Evolutionary conservation across 2,888 invertebrate species (phyloP).

Genomic region (Phengaris arion): DNA sequence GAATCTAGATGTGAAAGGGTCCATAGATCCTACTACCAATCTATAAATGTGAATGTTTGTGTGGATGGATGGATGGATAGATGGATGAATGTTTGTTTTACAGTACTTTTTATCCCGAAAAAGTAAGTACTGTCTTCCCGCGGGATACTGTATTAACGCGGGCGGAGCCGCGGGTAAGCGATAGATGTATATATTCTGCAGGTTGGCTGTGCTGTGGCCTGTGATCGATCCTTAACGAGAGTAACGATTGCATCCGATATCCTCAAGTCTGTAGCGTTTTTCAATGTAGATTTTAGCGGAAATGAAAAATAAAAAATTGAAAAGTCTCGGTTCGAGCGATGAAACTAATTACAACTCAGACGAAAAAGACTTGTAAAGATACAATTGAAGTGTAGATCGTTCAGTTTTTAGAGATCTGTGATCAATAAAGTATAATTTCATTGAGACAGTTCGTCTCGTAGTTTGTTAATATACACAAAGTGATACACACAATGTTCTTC

Average conservation of each 20-base stretch:
- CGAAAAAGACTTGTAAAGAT: slow-evolving; percentile 10
- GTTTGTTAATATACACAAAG: too few species aligned
- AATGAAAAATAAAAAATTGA: slow-evolving; percentile 1
- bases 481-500: too few species aligned
- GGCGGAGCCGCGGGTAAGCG: too few species aligned
- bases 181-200: not conserved
- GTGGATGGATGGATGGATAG: too few species aligned
- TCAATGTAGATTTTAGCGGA: slow-evolving; percentile 1
- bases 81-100: too few species aligned
- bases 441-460: not conserved
- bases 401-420: not conserved
- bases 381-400: not conserved
- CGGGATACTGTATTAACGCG: too few species aligned
- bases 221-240: not conserved
- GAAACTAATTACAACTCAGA: slow-evolving; percentile 11
- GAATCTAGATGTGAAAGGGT: too few species aligned
- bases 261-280: not conserved
- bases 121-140: too few species aligned
- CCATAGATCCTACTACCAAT: too few species aligned
- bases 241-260: not conserved
- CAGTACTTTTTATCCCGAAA: too few species aligned
- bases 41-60: too few species aligned
- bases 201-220: not conserved
- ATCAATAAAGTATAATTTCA: not conserved
- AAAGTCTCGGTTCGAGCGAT: not conserved